A percentile compares a stretch with the other conserved stretches of the same genome.
Evolutionary conservation across 2,113 vertebrate genomes (phyloP).

Genomic region (Trichechus manatus): DNA sequence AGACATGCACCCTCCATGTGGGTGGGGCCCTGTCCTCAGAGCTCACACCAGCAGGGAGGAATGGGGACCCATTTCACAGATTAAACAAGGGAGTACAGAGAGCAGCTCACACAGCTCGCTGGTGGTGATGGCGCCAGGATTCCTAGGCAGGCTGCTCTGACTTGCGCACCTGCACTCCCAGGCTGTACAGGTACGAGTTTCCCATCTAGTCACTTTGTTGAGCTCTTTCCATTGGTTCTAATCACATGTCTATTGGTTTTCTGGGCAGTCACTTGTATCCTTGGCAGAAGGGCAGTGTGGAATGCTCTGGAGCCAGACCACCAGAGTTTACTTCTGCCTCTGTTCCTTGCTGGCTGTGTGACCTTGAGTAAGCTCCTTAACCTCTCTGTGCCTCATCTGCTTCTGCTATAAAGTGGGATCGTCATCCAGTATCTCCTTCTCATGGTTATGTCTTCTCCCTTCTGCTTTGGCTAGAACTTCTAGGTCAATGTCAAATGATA

Average conservation of each 20-base stretch:
- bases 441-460: neutral
- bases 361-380: neutral
- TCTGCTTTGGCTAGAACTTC: neutral
- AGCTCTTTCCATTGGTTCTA: slow-evolving; percentile 53
- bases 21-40: neutral
- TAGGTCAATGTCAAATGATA: neutral
- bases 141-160: neutral
- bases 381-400: slow-evolving; percentile 1
- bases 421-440: neutral
- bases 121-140: neutral
- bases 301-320: slow-evolving; percentile 23
- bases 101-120: neutral
- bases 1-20: neutral
- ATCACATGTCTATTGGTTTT: neutral
- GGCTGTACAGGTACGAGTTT: neutral
- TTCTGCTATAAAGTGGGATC: neutral
- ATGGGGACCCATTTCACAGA: neutral
- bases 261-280: neutral
- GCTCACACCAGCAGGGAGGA: neutral
- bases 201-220: slow-evolving; percentile 19
- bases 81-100: neutral
- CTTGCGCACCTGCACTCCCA: neutral
- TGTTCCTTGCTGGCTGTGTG: neutral
- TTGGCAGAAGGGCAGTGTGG: neutral
- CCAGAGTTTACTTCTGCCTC: neutral